phyloP scores from a whole-genome alignment of 2,888 invertebrate species.

The Plagodis pulveraria region DNA sequence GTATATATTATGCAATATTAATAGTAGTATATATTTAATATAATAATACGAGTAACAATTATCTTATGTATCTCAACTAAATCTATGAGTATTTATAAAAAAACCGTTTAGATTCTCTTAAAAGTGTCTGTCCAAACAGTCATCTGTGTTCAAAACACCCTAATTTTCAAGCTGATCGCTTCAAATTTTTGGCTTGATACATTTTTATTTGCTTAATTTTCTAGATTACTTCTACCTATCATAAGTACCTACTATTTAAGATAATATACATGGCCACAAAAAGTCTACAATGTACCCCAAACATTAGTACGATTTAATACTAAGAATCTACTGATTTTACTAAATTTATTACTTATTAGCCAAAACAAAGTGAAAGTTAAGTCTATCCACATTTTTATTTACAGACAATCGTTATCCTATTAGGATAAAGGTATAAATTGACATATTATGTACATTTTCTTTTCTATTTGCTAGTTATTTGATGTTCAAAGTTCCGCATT shows the following conservation, averaged over 20 bases:
- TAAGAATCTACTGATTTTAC: conserved; percentile 19
- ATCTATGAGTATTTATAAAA: conserved; percentile 78
- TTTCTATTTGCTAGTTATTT: no score
- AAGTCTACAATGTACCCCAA: conserved; percentile 59
- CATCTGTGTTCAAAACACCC: conserved; percentile 80
- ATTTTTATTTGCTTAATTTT: conserved; percentile 67
- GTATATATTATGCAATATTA: conserved; percentile 16
- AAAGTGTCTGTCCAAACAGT: conserved; percentile 66
- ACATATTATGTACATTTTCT: conserved; percentile 31
- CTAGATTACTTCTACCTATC: conserved; percentile 35
- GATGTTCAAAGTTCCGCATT: no score
- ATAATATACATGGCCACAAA: conserved; percentile 76
- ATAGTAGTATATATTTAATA: conserved; percentile 17
- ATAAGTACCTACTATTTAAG: conserved; percentile 48
- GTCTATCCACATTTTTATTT: conserved; percentile 71
- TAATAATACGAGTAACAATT: conserved; percentile 37
- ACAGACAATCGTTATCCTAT: conserved; percentile 37
- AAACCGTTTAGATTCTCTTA: conserved; percentile 66
- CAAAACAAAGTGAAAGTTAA: conserved; percentile 7
- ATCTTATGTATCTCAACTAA: conserved; percentile 55
- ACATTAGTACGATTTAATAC: conserved; percentile 44
- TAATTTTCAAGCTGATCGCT: conserved; percentile 83
- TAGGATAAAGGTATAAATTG: not conserved
- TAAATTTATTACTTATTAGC: conserved; percentile 6
- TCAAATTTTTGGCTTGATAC: conserved; percentile 83